Evolutionary conservation across 2,797 vertebrate genomes (phyloP), one percentile per base, ranked within the genome.

Genomic region (Ceyx erithaca): DNA sequence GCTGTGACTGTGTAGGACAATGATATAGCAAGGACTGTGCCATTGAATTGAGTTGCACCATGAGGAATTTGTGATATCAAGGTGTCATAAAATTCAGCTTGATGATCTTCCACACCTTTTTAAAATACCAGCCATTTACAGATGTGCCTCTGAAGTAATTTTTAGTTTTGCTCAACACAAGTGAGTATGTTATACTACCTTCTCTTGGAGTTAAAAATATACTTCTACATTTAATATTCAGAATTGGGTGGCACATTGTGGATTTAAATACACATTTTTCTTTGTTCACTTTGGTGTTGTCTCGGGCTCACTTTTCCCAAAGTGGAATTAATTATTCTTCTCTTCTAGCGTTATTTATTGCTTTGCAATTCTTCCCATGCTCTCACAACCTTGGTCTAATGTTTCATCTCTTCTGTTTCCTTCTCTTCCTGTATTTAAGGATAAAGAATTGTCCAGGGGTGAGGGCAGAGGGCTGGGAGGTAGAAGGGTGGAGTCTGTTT

Each of bases 371-470:
- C 52, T 85, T 75, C 51, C 77, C 40, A 23, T 62, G 58, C 63
- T 93, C 80, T 77, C 0, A 0, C 59, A 61, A 45, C 59, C 70
- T 86, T 17, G 17, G 14, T 16, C 28, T 30, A 64, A 49, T 43
- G 71, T 80, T 92, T 93, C n/a, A 41, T 70, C 77, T 92, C 46
- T 69, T 70, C 51, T 57, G 14, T 76, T 91, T 87, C 66, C 64
- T 75, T 62, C 35, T 48, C 30, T 91, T 87, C 70, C 55, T 79
- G 63, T 46, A 11, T 70, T 75, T 48, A 63, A 40, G 80, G 40
- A 35, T 76, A 3, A 89, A 72, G 31, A 14, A 40, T 55, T 55
- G 73, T 37, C 55, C 45, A 19, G 17, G 33, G 33, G 5, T 70
- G 22, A 52, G 54, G 41, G 52, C 59, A 59, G 58, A 75, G 62